These are phyloP conservation scores for Choristoneura fumiferana DNA, from an alignment of 1,140 invertebrate genomes.

Conservation along the genomic window DNA sequence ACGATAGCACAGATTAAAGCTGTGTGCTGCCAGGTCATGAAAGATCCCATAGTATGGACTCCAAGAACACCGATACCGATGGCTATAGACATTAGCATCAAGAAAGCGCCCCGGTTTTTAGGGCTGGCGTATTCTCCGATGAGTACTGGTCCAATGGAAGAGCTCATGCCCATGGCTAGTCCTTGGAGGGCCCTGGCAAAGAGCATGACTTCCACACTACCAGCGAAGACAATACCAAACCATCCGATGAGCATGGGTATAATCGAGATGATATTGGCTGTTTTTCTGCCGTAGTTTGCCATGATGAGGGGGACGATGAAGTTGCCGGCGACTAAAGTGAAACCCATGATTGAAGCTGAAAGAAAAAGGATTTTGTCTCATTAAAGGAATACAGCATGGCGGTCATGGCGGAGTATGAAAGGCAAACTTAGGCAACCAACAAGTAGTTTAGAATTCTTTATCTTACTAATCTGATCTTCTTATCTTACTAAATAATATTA, in stretches of 20 bases:
- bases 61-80: slow-evolving; percentile 36
- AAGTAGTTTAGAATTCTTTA: too few species aligned
- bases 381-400: background rate
- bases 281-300: slow-evolving; percentile 40
- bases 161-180: slow-evolving; percentile 36
- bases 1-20: slow-evolving; percentile 34
- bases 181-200: slow-evolving; percentile 42
- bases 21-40: slow-evolving; percentile 36
- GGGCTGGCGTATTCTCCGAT: slow-evolving; percentile 51
- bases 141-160: slow-evolving; percentile 36
- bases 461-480: too few species aligned
- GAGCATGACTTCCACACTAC: slow-evolving; percentile 30
- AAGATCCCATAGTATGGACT: slow-evolving; percentile 41
- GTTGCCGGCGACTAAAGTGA: slow-evolving; percentile 39
- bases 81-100: slow-evolving; percentile 38
- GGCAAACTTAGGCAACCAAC: too few species aligned
- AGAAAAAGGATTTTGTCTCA: slow-evolving; percentile 19
- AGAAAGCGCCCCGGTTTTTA: slow-evolving; percentile 43
- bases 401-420: too few species aligned
- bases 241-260: slow-evolving; percentile 36
- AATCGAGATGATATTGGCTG: slow-evolving; percentile 37
- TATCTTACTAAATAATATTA: too few species aligned
- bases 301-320: slow-evolving; percentile 41
- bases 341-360: slow-evolving; percentile 45
- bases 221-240: slow-evolving; percentile 34